Evolutionary conservation across 1,140 invertebrate species (phyloP).

Genomic region (Rhyacophila brunnea): DNA sequence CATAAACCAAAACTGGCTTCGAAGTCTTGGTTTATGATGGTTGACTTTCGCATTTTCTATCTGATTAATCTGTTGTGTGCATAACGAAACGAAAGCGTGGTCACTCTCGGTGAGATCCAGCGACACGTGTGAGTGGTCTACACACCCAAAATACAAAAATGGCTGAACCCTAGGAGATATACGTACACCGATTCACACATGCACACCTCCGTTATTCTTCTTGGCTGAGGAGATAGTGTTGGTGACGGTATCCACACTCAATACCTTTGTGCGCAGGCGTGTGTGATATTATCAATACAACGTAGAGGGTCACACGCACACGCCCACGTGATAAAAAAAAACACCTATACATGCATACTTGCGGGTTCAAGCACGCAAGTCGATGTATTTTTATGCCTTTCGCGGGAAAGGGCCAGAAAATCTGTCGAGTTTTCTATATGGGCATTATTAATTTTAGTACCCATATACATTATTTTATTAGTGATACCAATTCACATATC

Average conservation of each 20-base stretch:
- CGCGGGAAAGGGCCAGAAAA: not conserved
- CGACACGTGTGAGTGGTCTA: slow-evolving; percentile 5
- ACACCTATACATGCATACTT: not conserved
- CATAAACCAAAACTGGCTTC: too few species aligned
- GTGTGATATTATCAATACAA: slow-evolving; percentile 20
- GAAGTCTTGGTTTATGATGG: too few species aligned
- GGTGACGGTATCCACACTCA: not conserved
- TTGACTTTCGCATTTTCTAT: too few species aligned
- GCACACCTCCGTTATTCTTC: slow-evolving; percentile 8
- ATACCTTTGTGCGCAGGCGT: slow-evolving; percentile 18
- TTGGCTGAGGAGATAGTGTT: slow-evolving; percentile 2
- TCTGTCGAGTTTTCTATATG: too few species aligned
- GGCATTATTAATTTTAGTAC: too few species aligned
- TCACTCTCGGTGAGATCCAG: too few species aligned
- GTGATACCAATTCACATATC: too few species aligned
- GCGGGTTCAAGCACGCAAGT: slow-evolving; percentile 12
- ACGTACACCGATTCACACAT: not conserved
- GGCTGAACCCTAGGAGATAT: not conserved
- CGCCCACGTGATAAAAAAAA: slow-evolving; percentile 9
- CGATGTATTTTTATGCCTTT: not conserved
- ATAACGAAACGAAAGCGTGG: too few species aligned
- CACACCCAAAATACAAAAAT: slow-evolving; percentile 15
- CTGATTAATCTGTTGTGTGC: too few species aligned
- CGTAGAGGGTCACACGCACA: slow-evolving; percentile 13
- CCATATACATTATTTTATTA: too few species aligned